Evolutionary conservation across 2,888 invertebrate genomes (phyloP), one percentile per base, ranked within the genome.

Genomic region (Aporophyla nigra): DNA sequence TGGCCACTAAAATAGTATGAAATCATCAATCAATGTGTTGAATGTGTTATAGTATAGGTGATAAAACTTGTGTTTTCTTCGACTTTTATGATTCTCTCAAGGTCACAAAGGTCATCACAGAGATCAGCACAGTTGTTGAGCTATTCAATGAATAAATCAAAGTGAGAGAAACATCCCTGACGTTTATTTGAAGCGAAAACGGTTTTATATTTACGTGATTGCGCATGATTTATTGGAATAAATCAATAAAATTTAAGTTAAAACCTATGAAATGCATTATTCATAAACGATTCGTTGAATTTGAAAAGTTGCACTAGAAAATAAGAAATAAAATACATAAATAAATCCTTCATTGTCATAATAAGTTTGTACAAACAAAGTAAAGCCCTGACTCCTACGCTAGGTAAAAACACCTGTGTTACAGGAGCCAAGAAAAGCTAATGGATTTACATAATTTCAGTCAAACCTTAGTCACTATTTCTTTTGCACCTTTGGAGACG

Each of bases 11-110:
- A 67, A 78, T 21, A 68, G 56, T 58, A 54, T 63, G 53, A 65
- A 63, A 67, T 68, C 74, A 63, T 80, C 63, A 68, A 80, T 80
- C 27, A 49, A 43, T 65, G 19, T 81, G 59, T n/a, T n/a, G n/a
- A n/a, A n/a, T n/a, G n/a, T n/a, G n/a, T n/a, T n/a, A n/a, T n/a
- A n/a, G 66, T 69, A 67, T 72, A 53, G 49, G 59, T 43, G 54
- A 54, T 74, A 80, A 80, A 80, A 59, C 53, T 14, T n/a, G 40
- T 80, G 27, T 80, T 80, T 74, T 80, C 68, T 80, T 54, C 40
- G 27, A 69, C 53, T 69, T 80, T 75, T 40, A 59, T 40, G 65
- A 51, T 33, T 49, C 3, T 1, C 6, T 54, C 54, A 69, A 65
- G 27, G 81, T 54, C 5, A 19, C 19, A 27, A 51, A 75, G 75